Evolutionary conservation across 2,888 invertebrate species (phyloP).

Genomic region (Colletes collaris): DNA sequence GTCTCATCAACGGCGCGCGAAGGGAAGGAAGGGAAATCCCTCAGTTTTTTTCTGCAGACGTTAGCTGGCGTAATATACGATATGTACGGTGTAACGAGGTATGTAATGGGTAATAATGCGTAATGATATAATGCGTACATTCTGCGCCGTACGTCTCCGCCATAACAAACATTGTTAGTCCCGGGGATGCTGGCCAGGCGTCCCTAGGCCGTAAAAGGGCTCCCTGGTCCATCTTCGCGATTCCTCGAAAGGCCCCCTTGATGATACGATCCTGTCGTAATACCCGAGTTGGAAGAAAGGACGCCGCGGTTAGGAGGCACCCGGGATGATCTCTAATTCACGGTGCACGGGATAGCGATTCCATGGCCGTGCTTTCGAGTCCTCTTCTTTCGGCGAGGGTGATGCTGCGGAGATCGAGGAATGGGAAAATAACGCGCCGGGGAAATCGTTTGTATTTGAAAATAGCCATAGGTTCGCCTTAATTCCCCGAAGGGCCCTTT

Average conservation of each 20-base stretch:
- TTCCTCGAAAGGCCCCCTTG: slow-evolving; percentile 25
- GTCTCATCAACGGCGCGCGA: slow-evolving; percentile 59
- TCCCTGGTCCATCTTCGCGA: slow-evolving; percentile 33
- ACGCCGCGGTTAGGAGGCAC: neutral
- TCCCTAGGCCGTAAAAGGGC: slow-evolving; percentile 26
- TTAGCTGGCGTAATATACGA: slow-evolving; percentile 66
- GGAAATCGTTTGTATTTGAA: neutral
- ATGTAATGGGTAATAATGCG: slow-evolving; percentile 76
- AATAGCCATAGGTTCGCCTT: neutral
- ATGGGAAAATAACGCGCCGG: neutral
- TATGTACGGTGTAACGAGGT: slow-evolving; percentile 74
- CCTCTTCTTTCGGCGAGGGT: neutral
- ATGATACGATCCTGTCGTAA: slow-evolving; percentile 21
- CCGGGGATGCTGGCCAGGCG: slow-evolving; percentile 34
- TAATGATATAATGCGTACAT: slow-evolving; percentile 76
- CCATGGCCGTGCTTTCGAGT: too few relatives aligned
- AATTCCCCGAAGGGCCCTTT: neutral
- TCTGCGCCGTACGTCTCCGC: slow-evolving; percentile 65
- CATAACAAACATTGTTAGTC: slow-evolving; percentile 71
- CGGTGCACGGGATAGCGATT: neutral
- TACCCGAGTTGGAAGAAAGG: neutral
- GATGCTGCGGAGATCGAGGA: neutral
- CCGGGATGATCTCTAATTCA: slow-evolving; percentile 2
- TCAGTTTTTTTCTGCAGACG: slow-evolving; percentile 65
- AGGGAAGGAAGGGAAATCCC: slow-evolving; percentile 41